Conservation (phyloP, 2,797 vertebrate genomes). For the Salarias fasciatus region DNA sequence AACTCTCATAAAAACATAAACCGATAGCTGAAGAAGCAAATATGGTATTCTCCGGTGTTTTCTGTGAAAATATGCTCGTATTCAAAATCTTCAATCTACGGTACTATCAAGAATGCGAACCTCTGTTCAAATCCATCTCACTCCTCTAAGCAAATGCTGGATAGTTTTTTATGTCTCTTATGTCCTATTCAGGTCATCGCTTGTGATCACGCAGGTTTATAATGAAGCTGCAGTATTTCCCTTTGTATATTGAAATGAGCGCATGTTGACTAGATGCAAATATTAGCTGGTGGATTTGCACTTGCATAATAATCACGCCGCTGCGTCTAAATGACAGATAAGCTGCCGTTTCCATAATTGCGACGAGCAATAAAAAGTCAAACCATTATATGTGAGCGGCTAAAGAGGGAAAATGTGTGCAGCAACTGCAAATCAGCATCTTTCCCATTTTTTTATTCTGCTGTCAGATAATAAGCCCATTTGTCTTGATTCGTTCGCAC, state of each 20-base stretch:
- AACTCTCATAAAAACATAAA: too few species aligned
- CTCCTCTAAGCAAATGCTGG: too few species aligned
- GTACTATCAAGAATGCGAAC: too few species aligned
- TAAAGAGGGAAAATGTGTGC: constrained; percentile 23
- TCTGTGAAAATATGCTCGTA: too few species aligned
- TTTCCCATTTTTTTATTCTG: constrained; percentile 32
- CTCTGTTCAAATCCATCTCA: too few species aligned
- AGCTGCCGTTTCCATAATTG: constrained; percentile 21
- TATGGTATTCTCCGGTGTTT: too few species aligned
- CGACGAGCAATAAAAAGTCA: constrained; percentile 4
- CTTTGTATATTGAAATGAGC: constrained; percentile 3
- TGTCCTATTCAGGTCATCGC: neutral
- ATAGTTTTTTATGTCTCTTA: too few species aligned
- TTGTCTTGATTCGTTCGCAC: constrained; percentile 41
- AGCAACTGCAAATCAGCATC: constrained; percentile 43
- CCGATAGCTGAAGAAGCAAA: too few species aligned
- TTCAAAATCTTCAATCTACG: too few species aligned
- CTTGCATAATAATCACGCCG: constrained; percentile 29
- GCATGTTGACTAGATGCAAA: constrained; percentile 13
- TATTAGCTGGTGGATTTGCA: constrained; percentile 14
- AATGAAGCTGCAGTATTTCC: neutral
- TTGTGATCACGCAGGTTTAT: neutral
- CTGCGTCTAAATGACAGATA: constrained; percentile 35
- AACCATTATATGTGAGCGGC: constrained; percentile 22
- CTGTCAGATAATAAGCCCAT: constrained; percentile 41